Percentiles rank a stretch among this genome's conserved stretches.
phyloP scores from a whole-genome alignment of 2,113 vertebrate species.

The Abramis brama region DNA sequence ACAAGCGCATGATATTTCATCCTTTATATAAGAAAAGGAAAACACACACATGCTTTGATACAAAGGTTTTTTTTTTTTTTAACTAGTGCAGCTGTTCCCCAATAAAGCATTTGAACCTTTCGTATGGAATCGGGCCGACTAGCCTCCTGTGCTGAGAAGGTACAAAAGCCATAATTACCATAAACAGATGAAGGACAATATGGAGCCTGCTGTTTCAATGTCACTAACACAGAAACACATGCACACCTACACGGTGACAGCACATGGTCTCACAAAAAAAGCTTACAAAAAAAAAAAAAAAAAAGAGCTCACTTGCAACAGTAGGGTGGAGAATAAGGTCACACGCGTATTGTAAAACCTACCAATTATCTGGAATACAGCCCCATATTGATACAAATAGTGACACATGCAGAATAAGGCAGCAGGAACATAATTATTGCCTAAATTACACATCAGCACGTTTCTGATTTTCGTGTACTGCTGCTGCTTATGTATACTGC shows the following conservation, averaged over 20 bases:
- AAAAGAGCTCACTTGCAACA: conserved; percentile 27
- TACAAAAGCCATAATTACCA: conserved; percentile 73
- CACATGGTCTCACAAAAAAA: conserved; percentile 2
- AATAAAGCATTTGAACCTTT: conserved; percentile 68
- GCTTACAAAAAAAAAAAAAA: neutral
- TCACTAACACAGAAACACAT: conserved; percentile 48
- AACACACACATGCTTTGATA: conserved; percentile 50
- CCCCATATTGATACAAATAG: neutral
- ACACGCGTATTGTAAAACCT: neutral
- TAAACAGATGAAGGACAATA: conserved; percentile 73
- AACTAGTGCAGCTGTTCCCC: conserved; percentile 68
- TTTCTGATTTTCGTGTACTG: neutral
- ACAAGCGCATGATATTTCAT: conserved; percentile 53
- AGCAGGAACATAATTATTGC: conserved; percentile 1
- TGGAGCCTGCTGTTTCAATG: conserved; percentile 66
- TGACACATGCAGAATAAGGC: neutral
- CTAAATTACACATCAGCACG: neutral
- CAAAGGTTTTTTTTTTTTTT: conserved; percentile 53
- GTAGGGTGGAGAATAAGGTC: conserved; percentile 19
- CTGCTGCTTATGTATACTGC: neutral
- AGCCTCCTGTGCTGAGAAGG: conserved; percentile 62
- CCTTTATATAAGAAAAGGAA: conserved; percentile 47
- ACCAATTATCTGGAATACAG: neutral
- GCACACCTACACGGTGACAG: conserved; percentile 9
- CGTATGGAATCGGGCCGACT: conserved; percentile 65